Evolutionary conservation across 2,797 vertebrate species (phyloP), one percentile per base, ranked within the genome.

Genomic region (Urophycis tenuis): DNA sequence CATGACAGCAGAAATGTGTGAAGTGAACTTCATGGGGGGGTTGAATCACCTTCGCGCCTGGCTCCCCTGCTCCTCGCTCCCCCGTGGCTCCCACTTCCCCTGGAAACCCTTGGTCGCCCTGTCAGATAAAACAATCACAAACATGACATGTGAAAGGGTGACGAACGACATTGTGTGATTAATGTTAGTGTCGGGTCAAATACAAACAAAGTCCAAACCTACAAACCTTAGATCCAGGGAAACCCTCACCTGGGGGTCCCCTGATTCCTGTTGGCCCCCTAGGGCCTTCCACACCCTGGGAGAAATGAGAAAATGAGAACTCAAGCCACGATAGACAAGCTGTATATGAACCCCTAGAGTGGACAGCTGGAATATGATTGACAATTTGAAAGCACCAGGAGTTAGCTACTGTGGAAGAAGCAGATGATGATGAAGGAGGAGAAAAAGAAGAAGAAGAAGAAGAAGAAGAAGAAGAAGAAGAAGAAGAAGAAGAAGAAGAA

Each of bases 21-120:
- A n/a, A n/a, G n/a, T n/a, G n/a, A n/a, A n/a, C n/a, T n/a, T n/a
- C n/a, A n/a, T n/a, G n/a, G n/a, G n/a, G n/a, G 45, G 2, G n/a
- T 67, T 17, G 60, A 29, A 67, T 70, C 86, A 96, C 96, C 93
- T 96, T 96, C 33, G 92, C 84, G 77, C 93, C 94, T 49, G 94
- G 83, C 80, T 95, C 95, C 83, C 94, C 94, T 41, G 89, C 82
- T 12, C 95, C 94, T 90, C 94, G 93, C 83, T 95, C 93, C 87
- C 94, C 94, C n/a, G 91, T 90, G 67, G 89, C 77, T 67, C 94
- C 95, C 45, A 84, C 88, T 87, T 96, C 94, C 45, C 94, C 94
- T 17, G 94, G 94, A 71, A 96, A 91, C 75, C 93, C 93, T 87
- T 94, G 93, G 82, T 97, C 94, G 76, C 94, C 93, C 93, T 96